These are phyloP conservation scores for Sarcophaga variegata DNA, from an alignment of 2,888 invertebrate species.

Conservation along the genomic window DNA sequence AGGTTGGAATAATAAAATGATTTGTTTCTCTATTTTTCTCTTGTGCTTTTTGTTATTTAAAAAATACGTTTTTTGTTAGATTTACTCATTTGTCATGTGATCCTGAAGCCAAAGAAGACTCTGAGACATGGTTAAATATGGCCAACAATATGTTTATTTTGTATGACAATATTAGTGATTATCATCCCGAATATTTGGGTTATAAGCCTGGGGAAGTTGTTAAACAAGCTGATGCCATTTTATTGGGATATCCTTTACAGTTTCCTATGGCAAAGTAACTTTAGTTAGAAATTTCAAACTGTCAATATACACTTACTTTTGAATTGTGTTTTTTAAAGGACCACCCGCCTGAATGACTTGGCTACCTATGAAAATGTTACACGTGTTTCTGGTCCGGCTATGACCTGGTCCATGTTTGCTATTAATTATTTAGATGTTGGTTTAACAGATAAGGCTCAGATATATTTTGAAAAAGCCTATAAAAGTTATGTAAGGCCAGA, in stretches of 20 bases:
- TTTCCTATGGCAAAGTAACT: constrained; percentile 83
- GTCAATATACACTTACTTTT: neutral
- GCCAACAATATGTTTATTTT: constrained; percentile 83
- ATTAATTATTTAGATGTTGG: constrained; percentile 83
- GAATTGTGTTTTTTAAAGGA: constrained; percentile 67
- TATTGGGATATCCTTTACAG: constrained; percentile 84
- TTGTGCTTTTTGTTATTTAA: neutral
- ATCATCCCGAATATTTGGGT: constrained; percentile 84
- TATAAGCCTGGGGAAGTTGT: constrained; percentile 82
- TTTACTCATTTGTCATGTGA: constrained; percentile 65
- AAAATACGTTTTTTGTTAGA: constrained; percentile 28
- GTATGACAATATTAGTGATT: constrained; percentile 82
- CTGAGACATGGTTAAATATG: constrained; percentile 79
- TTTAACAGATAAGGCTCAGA: constrained; percentile 81
- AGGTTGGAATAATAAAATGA: constrained; percentile 78
- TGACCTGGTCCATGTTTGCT: constrained; percentile 86
- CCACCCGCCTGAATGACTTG: constrained; percentile 83
- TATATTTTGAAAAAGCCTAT: constrained; percentile 83
- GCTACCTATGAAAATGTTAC: constrained; percentile 84
- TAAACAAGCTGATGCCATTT: constrained; percentile 85
- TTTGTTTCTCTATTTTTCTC: neutral
- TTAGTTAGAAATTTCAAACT: neutral
- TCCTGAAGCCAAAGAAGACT: constrained; percentile 26
- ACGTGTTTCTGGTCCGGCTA: constrained; percentile 84
- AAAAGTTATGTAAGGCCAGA: constrained; percentile 84